A percentile compares a stretch with the other conserved stretches of the same genome.
Evolutionary conservation across 2,888 invertebrate species (phyloP).

Genomic region (Drosophila sordidapex): DNA sequence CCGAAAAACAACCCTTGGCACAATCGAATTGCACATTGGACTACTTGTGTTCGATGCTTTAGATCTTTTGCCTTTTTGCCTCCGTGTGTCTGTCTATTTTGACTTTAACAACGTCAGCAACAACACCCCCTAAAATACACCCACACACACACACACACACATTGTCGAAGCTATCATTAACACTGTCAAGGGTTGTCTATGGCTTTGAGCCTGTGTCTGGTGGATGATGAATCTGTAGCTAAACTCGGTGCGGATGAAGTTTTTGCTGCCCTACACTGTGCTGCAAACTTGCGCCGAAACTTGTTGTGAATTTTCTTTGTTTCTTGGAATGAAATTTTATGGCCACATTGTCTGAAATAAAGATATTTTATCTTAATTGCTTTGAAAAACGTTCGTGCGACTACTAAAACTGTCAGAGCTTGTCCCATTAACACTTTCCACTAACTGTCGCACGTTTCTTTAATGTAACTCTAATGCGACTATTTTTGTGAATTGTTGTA

Average conservation of each 20-base stretch:
- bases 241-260: slow-evolving; percentile 14
- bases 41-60: slow-evolving; percentile 25
- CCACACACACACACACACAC: slow-evolving; percentile 27
- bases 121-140: slow-evolving; percentile 63
- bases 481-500: not conserved
- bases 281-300: slow-evolving; percentile 35
- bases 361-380: slow-evolving; percentile 62
- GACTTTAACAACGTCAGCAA: slow-evolving; percentile 79
- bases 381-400: slow-evolving; percentile 33
- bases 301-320: slow-evolving; percentile 24
- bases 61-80: slow-evolving; percentile 29
- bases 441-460: slow-evolving; percentile 42
- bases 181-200: slow-evolving; percentile 75
- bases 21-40: slow-evolving; percentile 56
- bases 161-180: slow-evolving; percentile 66
- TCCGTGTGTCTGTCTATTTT: slow-evolving; percentile 62
- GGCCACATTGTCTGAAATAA: slow-evolving; percentile 30
- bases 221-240: slow-evolving; percentile 22
- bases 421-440: slow-evolving; percentile 43
- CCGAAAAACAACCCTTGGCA: slow-evolving; percentile 67
- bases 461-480: slow-evolving; percentile 13
- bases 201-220: slow-evolving; percentile 23
- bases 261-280: slow-evolving; percentile 27
- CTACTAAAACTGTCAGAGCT: slow-evolving; percentile 46
- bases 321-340: slow-evolving; percentile 30